phyloP scores from a whole-genome alignment of 2,888 invertebrate species.

The Ceriagrion tenellum region DNA sequence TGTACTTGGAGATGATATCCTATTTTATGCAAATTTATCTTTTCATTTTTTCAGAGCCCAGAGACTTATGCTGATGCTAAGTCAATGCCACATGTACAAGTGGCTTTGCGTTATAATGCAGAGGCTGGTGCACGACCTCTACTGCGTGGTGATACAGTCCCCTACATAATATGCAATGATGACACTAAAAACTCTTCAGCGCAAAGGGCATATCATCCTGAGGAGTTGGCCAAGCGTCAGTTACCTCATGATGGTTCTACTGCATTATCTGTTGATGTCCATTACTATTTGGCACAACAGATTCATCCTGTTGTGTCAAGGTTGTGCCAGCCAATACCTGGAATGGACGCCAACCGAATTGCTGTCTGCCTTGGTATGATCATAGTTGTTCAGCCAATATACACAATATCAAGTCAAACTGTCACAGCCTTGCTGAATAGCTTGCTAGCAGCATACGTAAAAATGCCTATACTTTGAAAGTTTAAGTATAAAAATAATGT shows the following conservation, averaged over 20 bases:
- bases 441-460: too few relatives aligned
- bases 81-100: conserved; percentile 92
- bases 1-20: too few relatives aligned
- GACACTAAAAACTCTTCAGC: conserved; percentile 88
- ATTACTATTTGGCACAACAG: conserved; percentile 88
- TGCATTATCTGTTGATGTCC: conserved; percentile 87
- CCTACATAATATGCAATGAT: conserved; percentile 97
- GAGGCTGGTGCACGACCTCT: conserved; percentile 87
- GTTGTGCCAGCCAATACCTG: conserved; percentile 97
- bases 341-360: conserved; percentile 92
- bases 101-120: conserved; percentile 92
- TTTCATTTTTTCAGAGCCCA: conserved; percentile 78
- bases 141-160: conserved; percentile 95
- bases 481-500: too few relatives aligned
- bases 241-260: conserved; percentile 75
- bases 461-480: too few relatives aligned
- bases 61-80: conserved; percentile 93
- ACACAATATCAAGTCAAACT: too few relatives aligned
- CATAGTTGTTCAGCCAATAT: too few relatives aligned
- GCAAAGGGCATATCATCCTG: conserved; percentile 96
- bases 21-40: background rate
- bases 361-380: conserved; percentile 93
- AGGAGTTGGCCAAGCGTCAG: conserved; percentile 85
- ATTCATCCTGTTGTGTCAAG: conserved; percentile 97
- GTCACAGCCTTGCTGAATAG: too few relatives aligned